Conservation (phyloP, 1,140 invertebrate genomes). For the Bathynomus jamesi region DNA sequence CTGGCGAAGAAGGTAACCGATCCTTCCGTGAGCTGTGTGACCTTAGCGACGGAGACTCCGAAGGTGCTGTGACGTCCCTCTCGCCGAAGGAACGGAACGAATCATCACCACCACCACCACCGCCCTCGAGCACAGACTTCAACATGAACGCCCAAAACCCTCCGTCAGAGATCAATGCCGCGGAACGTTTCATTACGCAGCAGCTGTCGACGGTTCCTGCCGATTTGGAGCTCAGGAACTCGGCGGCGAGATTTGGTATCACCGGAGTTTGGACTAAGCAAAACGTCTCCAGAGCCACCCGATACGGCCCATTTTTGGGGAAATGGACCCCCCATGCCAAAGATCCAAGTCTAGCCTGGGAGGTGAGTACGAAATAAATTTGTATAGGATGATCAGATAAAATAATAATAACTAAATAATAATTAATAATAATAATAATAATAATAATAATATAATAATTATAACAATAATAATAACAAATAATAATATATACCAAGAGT, state of each 20-base stretch:
- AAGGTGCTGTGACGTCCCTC: neutral
- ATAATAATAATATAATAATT: neutral
- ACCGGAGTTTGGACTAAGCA: slow-evolving; percentile 52
- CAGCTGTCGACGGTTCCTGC: slow-evolving; percentile 10
- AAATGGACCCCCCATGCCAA: slow-evolving; percentile 57
- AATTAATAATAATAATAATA: neutral
- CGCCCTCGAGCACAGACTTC: neutral
- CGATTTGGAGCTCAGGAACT: slow-evolving; percentile 8
- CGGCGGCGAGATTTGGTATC: slow-evolving; percentile 29
- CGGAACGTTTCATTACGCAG: slow-evolving; percentile 14
- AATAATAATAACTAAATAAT: neutral
- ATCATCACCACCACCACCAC: neutral
- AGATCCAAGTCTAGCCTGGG: slow-evolving; percentile 59
- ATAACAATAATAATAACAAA: neutral
- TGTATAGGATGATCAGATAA: too few relatives aligned
- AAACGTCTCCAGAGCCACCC: slow-evolving; percentile 52
- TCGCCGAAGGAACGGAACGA: neutral
- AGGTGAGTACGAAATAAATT: slow-evolving; percentile 63
- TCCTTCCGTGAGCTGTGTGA: neutral
- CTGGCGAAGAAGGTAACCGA: neutral
- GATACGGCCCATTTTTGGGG: slow-evolving; percentile 61
- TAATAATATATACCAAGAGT: neutral
- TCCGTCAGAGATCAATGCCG: neutral
- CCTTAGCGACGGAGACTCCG: neutral
- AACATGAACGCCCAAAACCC: neutral